phyloP scores from a whole-genome alignment of 2,888 invertebrate genomes.

The Dichetophora obliterata region DNA sequence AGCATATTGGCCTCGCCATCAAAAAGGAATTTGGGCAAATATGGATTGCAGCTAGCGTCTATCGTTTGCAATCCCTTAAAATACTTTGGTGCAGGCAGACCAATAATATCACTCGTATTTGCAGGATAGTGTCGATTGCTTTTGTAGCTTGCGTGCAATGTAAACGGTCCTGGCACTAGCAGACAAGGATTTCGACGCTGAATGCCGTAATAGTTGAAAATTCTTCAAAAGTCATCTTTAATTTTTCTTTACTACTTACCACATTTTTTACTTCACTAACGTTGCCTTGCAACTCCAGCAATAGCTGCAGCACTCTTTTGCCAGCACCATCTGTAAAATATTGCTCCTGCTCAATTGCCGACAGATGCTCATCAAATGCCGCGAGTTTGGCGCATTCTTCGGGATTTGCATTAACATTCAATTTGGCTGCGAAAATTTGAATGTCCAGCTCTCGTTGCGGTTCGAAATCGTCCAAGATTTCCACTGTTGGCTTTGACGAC shows the following conservation, averaged over 20 bases:
- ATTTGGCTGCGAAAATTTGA: constrained; percentile 56
- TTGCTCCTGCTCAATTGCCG: constrained; percentile 47
- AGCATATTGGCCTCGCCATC: constrained; percentile 50
- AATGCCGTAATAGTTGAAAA: neutral
- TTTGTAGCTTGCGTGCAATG: constrained; percentile 53
- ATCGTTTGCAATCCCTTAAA: constrained; percentile 53
- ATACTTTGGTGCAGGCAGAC: constrained; percentile 49
- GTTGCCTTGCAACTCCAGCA: constrained; percentile 52
- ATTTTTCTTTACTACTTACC: constrained; percentile 36
- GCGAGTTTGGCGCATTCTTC: constrained; percentile 50
- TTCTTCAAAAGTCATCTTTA: no score
- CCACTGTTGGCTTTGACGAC: constrained; percentile 46
- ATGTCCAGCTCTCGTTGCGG: constrained; percentile 56
- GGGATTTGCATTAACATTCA: constrained; percentile 51
- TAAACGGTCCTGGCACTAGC: constrained; percentile 58
- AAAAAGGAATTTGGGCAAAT: constrained; percentile 53
- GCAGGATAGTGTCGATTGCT: constrained; percentile 52
- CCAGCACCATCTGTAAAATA: constrained; percentile 54
- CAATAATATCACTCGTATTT: constrained; percentile 40
- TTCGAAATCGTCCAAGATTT: constrained; percentile 50
- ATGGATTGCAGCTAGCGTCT: constrained; percentile 52
- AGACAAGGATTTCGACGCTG: constrained; percentile 39
- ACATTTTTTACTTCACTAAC: constrained; percentile 46
- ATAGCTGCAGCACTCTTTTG: constrained; percentile 53
- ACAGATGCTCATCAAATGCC: constrained; percentile 54